Evolutionary conservation across 2,888 invertebrate species (phyloP), one percentile per base, ranked within the genome.

Genomic region (Orthonychiurus folsomi): DNA sequence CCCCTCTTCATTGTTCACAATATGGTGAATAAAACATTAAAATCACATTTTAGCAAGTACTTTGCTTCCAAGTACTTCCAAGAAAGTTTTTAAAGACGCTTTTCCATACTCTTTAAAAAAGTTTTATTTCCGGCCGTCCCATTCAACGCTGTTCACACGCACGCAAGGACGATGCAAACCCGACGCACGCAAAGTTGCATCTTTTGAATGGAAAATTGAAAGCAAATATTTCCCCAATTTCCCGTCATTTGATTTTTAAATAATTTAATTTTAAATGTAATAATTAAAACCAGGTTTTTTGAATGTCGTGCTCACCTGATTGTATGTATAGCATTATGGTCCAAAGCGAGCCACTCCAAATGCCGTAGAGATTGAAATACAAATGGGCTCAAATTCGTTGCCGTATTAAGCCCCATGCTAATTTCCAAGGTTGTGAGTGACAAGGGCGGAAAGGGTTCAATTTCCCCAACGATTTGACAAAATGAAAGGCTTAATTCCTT

Each of bases 401-500:
- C 80, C 5, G 86, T 86, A 67, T 84, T 84, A 50, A 92, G 82
- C 23, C 89, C 88, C 74, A 90, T 90, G 66, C 92, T 91, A 60
- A 92, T 82, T 77, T 93, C 93, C 50, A 93, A 79, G 66, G 88
- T 88, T 77, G 89, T 88, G 60, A 93, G 79, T 24, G 85, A 85
- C 60, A 84, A 82, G 47, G 86, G 85, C 21, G 90, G 86, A 75
- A 87, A 84, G 26, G 86, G 84, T 75, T 90, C 88, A 70, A 94
- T 83, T 74, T 87, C 86, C 25, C 73, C 73, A 73, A 86, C 85
- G 68, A 95, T 83, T 74, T 89, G 87, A 78, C 95, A 95, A 78
- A 93, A 92, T 76, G 93, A 93, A 69, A 95, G 79, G 78, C 89
- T 90, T 69, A 95, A 83, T 78, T 93, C 93, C 74, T 87, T 87